phyloP scores from a whole-genome alignment of 2,797 vertebrate species.

The Etheostoma perlongum region DNA sequence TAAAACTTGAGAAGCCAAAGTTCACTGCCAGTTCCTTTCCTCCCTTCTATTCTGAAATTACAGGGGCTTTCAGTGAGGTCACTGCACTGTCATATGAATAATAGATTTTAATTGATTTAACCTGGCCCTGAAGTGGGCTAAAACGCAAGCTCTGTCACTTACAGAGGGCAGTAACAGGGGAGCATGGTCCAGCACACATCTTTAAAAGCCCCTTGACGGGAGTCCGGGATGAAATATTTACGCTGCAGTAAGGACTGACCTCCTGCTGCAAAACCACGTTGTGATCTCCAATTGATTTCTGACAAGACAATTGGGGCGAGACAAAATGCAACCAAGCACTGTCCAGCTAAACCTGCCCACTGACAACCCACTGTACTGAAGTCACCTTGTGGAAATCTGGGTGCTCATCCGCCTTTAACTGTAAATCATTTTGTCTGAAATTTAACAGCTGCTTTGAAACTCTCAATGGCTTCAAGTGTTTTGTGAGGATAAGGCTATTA shows the following conservation, averaged over 20 bases:
- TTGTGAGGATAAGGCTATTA: slow-evolving; percentile 24
- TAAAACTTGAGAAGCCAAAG: slow-evolving; percentile 77
- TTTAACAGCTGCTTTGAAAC: slow-evolving; percentile 36
- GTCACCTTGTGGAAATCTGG: slow-evolving; percentile 26
- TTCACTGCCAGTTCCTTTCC: slow-evolving; percentile 74
- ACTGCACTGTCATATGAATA: slow-evolving; percentile 88
- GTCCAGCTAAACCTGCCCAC: slow-evolving; percentile 44
- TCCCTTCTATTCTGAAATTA: slow-evolving; percentile 79
- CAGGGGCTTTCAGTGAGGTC: slow-evolving; percentile 79
- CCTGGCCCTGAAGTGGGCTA: slow-evolving; percentile 93
- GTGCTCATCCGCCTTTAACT: slow-evolving; percentile 7
- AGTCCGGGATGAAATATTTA: slow-evolving; percentile 95
- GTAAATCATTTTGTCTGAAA: slow-evolving; percentile 12
- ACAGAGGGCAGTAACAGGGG: slow-evolving; percentile 88
- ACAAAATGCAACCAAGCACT: slow-evolving; percentile 85
- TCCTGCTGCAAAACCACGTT: slow-evolving; percentile 89
- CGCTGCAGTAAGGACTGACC: slow-evolving; percentile 89
- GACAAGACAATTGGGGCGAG: slow-evolving; percentile 93
- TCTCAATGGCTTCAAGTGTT: slow-evolving; percentile 28
- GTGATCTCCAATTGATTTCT: slow-evolving; percentile 96
- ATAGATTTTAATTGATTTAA: slow-evolving; percentile 99
- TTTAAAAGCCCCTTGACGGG: slow-evolving; percentile 95
- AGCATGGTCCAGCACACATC: slow-evolving; percentile 90
- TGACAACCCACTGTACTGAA: slow-evolving; percentile 4
- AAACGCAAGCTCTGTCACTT: slow-evolving; percentile 92